Evolutionary conservation across 2,797 vertebrate species (phyloP), one percentile per base, ranked within the genome.

Genomic region (Tragelaphus eurycerus): DNA sequence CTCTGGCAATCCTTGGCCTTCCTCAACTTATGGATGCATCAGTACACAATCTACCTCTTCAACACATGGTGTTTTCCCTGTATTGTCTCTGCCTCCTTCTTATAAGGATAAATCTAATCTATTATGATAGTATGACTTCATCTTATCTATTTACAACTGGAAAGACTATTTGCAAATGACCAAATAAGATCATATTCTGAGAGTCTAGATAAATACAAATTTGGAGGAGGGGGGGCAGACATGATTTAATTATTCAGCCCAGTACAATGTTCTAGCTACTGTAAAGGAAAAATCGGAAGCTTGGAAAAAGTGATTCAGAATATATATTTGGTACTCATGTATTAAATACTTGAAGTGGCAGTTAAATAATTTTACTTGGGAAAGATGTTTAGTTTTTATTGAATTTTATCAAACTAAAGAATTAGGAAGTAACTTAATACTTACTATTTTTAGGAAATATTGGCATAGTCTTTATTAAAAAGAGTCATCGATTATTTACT

Each of bases 401-500:
- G 50, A 90, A 78, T 84, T 86, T 93, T 90, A 79, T 62, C 27
- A 60, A 3, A 50, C 6, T 86, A 62, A 88, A 90, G 34, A 57
- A 67, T 23, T 94, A 92, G 38, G 54, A 90, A 86, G 81, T 38
- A 91, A 83, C 23, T 64, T 76, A 89, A 27, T 78, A 59, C 4
- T 64, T 81, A 38, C 14, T 79, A 3, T 48, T 78, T 88, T 87
- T 76, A 93, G 46, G 54, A 87, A 90, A 83, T 79, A 34, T 48
- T 93, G 31, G 48, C 21, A 71, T 55, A 55, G 7, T 86, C 57
- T 86, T 50, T 21, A 62, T 54, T 25, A 91, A 21, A 89, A 94
- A 90, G 8, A 94, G 86, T 74, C 11, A 59, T 85, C 21, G 83
- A 92, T 78, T 95, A 79, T 87, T 95, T 95, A 52, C 16, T 90